Evolutionary conservation across 2,797 vertebrate genomes (phyloP), one percentile per base, ranked within the genome.

Genomic region (Chelmon rostratus): DNA sequence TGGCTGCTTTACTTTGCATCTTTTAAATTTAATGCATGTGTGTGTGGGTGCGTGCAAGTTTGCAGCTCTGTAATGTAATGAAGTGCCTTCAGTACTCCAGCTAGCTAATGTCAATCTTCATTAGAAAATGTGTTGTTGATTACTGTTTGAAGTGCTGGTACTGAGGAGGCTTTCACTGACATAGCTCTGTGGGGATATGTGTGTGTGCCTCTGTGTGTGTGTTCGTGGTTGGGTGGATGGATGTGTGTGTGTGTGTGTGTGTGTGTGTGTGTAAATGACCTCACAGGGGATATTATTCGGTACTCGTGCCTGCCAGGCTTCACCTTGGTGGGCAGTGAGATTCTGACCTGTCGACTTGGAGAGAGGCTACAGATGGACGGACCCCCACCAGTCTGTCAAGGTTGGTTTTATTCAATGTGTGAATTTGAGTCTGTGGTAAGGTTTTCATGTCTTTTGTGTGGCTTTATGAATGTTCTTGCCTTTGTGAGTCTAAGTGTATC

Each of bases 331-430:
- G 98, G 98, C 76, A 98, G 96, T 79, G 98, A 98, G 91, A 97
- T 99, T 90, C 92, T 99, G 92, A 99, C 98, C 2, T 99, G 98
- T 77, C 94, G 97, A 75, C 94, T 99, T 0, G 97, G 97, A 76
- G 98, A 99, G 91, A 91, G 98, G 65, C 95, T 99, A 31, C 98
- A 99, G 92, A 98, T 99, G 98, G 98, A 98, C 87, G 97, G 96
- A 88, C 92, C 96, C 58, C 96, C 98, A 74, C 98, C 98, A 62
- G 88, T 96, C 73, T 99, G 98, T 90, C 98, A 99, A 97, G 98
- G 98, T 99, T 85, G 61, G 93, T 93, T 86, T 72, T 33, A 64
- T 78, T 80, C 73, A 76, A 1, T 63, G 25, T 65, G 8, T 59
- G 42, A 52, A 7, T 77, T 40, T 33, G 5, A 12, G 18, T 70